phyloP scores from a whole-genome alignment of 1,140 invertebrate species.

The Ectropis grisescens region DNA sequence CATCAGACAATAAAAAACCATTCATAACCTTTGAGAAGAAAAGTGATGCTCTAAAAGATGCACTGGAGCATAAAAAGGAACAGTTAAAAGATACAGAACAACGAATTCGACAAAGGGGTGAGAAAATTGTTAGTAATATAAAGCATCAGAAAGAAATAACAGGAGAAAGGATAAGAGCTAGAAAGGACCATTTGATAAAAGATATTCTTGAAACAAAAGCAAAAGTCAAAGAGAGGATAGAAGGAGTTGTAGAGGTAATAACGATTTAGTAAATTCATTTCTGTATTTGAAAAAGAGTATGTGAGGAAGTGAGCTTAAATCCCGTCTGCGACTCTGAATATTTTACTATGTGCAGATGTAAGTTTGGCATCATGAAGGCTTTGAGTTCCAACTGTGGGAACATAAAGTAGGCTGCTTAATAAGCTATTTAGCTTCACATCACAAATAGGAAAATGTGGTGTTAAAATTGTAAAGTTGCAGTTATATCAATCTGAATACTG shows the following conservation, averaged over 20 bases:
- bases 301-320: too few species aligned
- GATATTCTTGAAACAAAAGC: constrained; percentile 78
- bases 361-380: too few species aligned
- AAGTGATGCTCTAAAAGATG: constrained; percentile 64
- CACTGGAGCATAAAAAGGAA: constrained; percentile 72
- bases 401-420: too few species aligned
- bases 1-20: constrained; percentile 52
- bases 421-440: too few species aligned
- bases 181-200: constrained; percentile 73
- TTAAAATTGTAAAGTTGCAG: too few species aligned
- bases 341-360: too few species aligned
- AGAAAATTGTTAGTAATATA: constrained; percentile 71
- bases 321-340: too few species aligned
- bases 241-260: constrained; percentile 77
- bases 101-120: constrained; percentile 66
- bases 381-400: too few species aligned
- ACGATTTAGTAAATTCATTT: constrained; percentile 7
- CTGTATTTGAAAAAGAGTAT: too few species aligned
- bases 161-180: constrained; percentile 69
- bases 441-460: too few species aligned
- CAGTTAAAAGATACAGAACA: constrained; percentile 71
- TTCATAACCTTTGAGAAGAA: constrained; percentile 59
- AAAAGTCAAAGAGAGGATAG: constrained; percentile 76
- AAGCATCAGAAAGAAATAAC: constrained; percentile 66
- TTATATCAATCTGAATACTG: too few species aligned